Percentiles rank a stretch among this genome's conserved stretches.
phyloP scores from a whole-genome alignment of 2,888 invertebrate genomes.

The Anodontia alba region DNA sequence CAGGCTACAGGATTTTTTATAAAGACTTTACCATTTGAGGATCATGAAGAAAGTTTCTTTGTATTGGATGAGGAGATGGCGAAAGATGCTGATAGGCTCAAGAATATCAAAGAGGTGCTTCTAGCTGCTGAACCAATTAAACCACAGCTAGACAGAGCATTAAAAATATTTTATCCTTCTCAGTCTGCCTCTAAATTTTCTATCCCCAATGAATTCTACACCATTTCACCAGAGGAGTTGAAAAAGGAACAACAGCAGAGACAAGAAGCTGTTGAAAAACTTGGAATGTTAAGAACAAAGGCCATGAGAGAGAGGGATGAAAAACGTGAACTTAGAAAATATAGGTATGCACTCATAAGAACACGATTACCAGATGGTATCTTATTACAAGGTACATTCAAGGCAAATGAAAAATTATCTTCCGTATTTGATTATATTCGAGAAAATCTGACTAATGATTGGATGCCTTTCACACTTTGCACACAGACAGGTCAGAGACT shows the following conservation, averaged over 20 bases:
- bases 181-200: constrained; percentile 85
- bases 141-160: constrained; percentile 91
- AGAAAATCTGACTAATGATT: constrained; percentile 90
- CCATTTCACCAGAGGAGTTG: constrained; percentile 92
- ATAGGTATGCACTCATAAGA: constrained; percentile 91
- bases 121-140: constrained; percentile 92
- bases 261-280: constrained; percentile 91
- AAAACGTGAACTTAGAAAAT: constrained; percentile 90
- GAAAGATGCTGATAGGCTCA: constrained; percentile 83
- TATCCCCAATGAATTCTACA: constrained; percentile 94
- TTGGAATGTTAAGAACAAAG: constrained; percentile 94
- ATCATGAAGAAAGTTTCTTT: constrained; percentile 86
- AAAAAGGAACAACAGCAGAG: constrained; percentile 88
- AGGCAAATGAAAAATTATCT: constrained; percentile 91
- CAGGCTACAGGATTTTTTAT: constrained; percentile 92
- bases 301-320: constrained; percentile 98
- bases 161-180: constrained; percentile 74
- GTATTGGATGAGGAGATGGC: constrained; percentile 78
- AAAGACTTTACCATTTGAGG: constrained; percentile 73
- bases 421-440: constrained; percentile 92
- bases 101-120: constrained; percentile 91
- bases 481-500: constrained; percentile 90
- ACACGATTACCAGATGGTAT: constrained; percentile 91
- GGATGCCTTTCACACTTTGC: constrained; percentile 89
- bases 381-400: constrained; percentile 92